Evolutionary conservation across 2,113 vertebrate species (phyloP), one percentile per base, ranked within the genome.

Genomic region (Xyliphius kryptos): DNA sequence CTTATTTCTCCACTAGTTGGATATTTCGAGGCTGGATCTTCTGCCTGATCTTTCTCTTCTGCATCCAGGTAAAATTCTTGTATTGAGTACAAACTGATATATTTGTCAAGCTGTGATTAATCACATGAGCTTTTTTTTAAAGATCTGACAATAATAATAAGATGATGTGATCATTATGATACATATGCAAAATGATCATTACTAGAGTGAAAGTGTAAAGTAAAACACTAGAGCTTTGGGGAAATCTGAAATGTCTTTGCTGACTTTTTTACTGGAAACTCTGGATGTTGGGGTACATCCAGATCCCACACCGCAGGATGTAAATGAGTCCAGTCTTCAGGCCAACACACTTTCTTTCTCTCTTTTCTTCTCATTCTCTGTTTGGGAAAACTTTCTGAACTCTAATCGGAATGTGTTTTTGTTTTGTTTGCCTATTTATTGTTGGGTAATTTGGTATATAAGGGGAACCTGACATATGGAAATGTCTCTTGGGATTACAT

Each of bases 11-110:
- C 21, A 71, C 80, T 44, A 74, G 54, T 52, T 88, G 86, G 87
- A 86, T 87, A 62, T 84, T 84, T 77, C 84, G 70, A 44, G 83
- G 81, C 52, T 88, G 85, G 85, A 82, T 87, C 73, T 70, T 72
- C 13, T 79, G 76, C 16, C 62, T 70, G 44, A 51, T 87, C 2
- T 16, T 87, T 64, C 51, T 41, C 41, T 63, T 83, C 53, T 84
- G 74, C 73, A 71, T 79, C 71, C 83, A 88, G 82, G 87, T 88
- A 85, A 74, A 62, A 22, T 22, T 57, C 38, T n/a, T 41, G 38
- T 43, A 41, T 21, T 41, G 17, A 20, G 4, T 14, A 41, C 1
- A 37, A 17, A 54, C 17, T 0, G n/a, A n/a, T n/a, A n/a, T n/a
- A n/a, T n/a, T n/a, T n/a, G n/a, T n/a, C n/a, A n/a, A n/a, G n/a